Evolutionary conservation across 2,888 invertebrate genomes (phyloP).

Genomic region (Thumatha senex): DNA sequence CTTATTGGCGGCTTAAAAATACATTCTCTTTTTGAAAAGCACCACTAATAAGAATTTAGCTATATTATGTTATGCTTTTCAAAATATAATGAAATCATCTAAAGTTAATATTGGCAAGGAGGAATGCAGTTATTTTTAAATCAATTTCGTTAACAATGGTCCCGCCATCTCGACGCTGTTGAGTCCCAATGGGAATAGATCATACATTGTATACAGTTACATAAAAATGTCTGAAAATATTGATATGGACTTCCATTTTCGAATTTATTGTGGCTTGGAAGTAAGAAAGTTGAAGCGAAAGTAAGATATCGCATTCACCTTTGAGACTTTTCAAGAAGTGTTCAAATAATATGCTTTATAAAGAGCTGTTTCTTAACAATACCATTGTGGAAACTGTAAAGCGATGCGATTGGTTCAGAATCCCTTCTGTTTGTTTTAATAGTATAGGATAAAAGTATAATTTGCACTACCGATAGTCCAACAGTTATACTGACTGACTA

Average conservation of each 20-base stretch:
- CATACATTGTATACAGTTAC: background rate
- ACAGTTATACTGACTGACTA: no score
- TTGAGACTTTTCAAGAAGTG: background rate
- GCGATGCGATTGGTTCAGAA: no score
- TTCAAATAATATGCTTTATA: background rate
- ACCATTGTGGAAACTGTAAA: no score
- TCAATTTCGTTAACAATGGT: conserved; percentile 7
- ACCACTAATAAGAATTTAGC: no score
- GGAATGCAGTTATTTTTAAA: background rate
- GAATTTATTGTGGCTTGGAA: conserved; percentile 7
- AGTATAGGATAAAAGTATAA: no score
- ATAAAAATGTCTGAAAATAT: conserved; percentile 3
- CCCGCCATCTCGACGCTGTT: conserved; percentile 1
- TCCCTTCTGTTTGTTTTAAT: no score
- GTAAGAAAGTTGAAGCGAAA: background rate
- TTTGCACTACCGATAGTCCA: no score
- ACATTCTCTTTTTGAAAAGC: no score
- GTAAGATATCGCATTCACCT: background rate
- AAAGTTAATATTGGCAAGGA: background rate
- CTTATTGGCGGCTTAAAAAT: no score
- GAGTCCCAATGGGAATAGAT: conserved; percentile 3
- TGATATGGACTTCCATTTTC: conserved; percentile 5
- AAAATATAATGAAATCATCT: no score
- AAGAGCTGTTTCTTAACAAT: no score
- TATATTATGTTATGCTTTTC: no score